Evolutionary conservation across 2,888 invertebrate genomes (phyloP).

Genomic region (Tiliacea citrago): DNA sequence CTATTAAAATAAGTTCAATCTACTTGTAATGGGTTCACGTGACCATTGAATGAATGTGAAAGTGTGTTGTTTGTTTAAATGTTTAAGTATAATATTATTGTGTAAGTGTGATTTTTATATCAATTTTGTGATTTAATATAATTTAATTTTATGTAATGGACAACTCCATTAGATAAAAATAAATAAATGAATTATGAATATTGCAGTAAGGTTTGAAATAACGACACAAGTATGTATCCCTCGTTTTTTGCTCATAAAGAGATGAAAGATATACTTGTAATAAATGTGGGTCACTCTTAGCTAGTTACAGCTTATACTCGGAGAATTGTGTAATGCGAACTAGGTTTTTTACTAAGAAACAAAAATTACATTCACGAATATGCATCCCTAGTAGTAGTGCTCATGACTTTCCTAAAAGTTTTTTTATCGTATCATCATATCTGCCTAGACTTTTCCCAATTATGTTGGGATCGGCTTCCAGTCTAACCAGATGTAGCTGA

Average conservation of each 20-base stretch:
- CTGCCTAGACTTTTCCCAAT: no score
- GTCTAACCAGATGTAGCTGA: no score
- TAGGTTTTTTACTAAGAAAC: not conserved
- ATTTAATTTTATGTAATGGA: no score
- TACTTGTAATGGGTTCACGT: not conserved
- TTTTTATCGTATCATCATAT: no score
- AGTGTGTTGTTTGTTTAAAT: no score
- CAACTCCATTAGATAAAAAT: no score
- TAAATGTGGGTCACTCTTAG: conserved; percentile 33
- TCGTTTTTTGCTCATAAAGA: conserved; percentile 3
- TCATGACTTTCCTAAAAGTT: not conserved
- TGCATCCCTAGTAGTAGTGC: not conserved
- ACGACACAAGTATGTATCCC: not conserved
- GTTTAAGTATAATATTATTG: no score
- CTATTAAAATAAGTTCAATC: not conserved
- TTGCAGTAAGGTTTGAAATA: not conserved
- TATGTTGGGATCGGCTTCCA: no score
- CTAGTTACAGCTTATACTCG: not conserved
- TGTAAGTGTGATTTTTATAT: no score
- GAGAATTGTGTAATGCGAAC: not conserved
- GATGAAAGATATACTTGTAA: conserved; percentile 19
- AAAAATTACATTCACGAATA: not conserved
- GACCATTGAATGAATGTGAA: no score
- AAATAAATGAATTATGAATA: no score
- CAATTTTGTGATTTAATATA: no score